Evolutionary conservation across 1,140 invertebrate genomes (phyloP), one percentile per base, ranked within the genome.

Genomic region (Drosophila willistoni): DNA sequence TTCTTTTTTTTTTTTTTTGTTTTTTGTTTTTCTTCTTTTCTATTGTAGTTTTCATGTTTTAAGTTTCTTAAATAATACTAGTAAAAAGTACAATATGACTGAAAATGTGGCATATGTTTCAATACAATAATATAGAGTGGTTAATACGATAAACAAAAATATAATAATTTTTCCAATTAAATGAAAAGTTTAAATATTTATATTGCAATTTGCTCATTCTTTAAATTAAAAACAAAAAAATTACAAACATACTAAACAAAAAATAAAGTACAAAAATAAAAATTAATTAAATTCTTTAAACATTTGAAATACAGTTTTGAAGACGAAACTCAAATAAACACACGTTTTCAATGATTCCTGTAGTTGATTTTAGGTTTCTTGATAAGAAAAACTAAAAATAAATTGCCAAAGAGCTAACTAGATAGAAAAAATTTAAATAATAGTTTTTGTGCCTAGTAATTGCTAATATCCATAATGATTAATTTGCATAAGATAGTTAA

Each of bases 371-470:
- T 60, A 51, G 62, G 51, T 51, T 66, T 57, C 57, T 71, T 64
- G 56, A 73, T 79, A 70, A 70, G 59, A 59, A 68, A 63, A 41
- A n/a, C 33, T 62, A 54, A 55, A 72, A 56, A 59, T 75, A 68
- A 76, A 14, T 62, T 55, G 68, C 69, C 73, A 69, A 83, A 68
- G 59, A 64, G 64, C 72, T 87, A 87, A 56, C 76, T 79, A 87
- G 44, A 17, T 51, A 51, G 44, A 51, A 19, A 51, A 51, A 51
- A 86, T 82, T 79, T 51, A 87, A 87, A 79, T 87, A 79, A 87
- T 86, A 87, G 73, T 86, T 60, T 60, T 86, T 87, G 83, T 83
- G 83, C 83, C 83, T 86, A 87, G 64, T 83, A 87, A 82, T 86
- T 87, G 73, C 83, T 86, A 86, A 86, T 86, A 86, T 87, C 71